Evolutionary conservation across 2,888 invertebrate genomes (phyloP), one percentile per base, ranked within the genome.

Genomic region (Alloplasta piceator): DNA sequence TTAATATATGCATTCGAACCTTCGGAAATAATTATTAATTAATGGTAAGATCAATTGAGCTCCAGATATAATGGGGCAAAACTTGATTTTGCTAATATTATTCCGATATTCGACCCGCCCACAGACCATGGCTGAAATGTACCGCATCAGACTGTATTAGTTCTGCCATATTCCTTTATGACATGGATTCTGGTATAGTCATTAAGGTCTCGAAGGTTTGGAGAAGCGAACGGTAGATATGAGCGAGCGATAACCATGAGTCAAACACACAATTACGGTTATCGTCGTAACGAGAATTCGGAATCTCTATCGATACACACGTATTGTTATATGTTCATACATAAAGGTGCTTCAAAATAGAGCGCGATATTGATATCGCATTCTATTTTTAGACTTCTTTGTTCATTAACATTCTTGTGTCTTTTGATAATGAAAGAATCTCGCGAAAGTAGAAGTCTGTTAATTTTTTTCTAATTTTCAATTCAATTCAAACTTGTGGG

Each of bases 61-160:
- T 75, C 66, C 38, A 60, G 39, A 75, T 71, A 76, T 48, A n/a
- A n/a, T n/a, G n/a, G n/a, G 71, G 67, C 67, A 48, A 41, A 80
- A 80, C 67, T 76, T 71, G 67, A 80, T 80, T 71, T 76, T 66
- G 67, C 66, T 80, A 72, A 80, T 71, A 66, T 67, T 38, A 80
- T 75, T 80, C 71, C 80, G 56, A 76, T 80, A 80, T 6, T 55
- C 26, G 61, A 46, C 56, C 41, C 41, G n/a, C 10, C 9, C 63
- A 72, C 48, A 63, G 41, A 55, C 9, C 26, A 50, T 6, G 14
- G 60, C 46, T 41, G 50, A 71, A 48, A 38, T 60, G 50, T 12
- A 12, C 41, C 50, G 10, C 38, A 61, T 41, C 39, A 46, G 16
- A 41, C 41, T 14, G 50, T 16, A 61, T 16, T 14, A 74, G 64